Evolutionary conservation across 1,140 invertebrate species (phyloP), one percentile per base, ranked within the genome.

Genomic region (Zelostemma sp.): DNA sequence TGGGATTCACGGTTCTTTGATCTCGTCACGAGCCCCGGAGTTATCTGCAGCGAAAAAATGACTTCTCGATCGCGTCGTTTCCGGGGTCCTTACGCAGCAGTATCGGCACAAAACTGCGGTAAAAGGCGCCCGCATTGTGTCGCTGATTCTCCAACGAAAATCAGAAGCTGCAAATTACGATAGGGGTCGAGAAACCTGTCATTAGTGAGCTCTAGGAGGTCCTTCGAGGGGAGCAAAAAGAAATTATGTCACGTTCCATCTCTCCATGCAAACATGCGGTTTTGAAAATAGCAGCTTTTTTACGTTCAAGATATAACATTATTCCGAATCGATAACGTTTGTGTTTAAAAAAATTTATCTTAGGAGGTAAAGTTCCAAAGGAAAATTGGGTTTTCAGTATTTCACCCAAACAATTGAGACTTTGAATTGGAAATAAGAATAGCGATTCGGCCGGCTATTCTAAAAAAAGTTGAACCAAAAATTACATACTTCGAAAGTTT

Each of bases 101-200:
- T 75, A 78, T 78, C 68, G 68, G 78, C 75, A 77, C 78, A 66
- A 76, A 63, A 70, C 76, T 75, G 78, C 69, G 77, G 76, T 79
- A 68, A 68, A 80, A 80, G 76, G 74, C 72, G 67, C 78, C 78
- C 78, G 78, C 78, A 80, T 80, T 78, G 75, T 79, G 75, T 75
- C 77, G 76, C 77, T 75, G 77, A 76, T 75, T 77, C 77, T 79
- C 75, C 53, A 77, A 73, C 69, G 78, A 78, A 78, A 76, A 77
- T 55, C 77, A 79, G 77, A 79, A 79, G 75, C 77, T 80, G 75
- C 78, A 77, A 80, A 80, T 80, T 80, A 79, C 74, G 78, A 80
- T 80, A 79, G 78, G 78, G 78, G 78, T 70, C 62, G 66, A 53
- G 49, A 60, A 77, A 74, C 74, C 58, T 80, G 76, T 80, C 77